Percentiles rank a stretch among this genome's conserved stretches.
Evolutionary conservation across 2,113 vertebrate species (phyloP).

Genomic region (Colistium nudipinnis): DNA sequence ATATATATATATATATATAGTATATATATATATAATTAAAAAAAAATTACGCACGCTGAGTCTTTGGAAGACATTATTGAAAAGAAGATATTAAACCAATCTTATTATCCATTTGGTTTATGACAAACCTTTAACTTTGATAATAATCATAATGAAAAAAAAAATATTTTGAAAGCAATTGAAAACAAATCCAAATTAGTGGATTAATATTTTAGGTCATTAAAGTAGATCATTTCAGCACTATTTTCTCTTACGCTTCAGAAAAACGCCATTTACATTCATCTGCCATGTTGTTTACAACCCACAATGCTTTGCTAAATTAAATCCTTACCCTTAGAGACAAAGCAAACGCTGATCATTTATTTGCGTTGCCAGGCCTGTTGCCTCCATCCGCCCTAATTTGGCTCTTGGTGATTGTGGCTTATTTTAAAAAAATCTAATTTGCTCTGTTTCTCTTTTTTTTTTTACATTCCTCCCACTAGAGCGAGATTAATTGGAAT

Average conservation of each 20-base stretch:
- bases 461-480: conserved; percentile 31
- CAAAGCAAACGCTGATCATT: conserved; percentile 1
- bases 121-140: too few species aligned
- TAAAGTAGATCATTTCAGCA: background rate
- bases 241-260: background rate
- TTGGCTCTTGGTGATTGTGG: conserved; percentile 4
- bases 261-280: background rate
- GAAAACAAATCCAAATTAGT: too few species aligned
- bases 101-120: too few species aligned
- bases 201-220: too few species aligned
- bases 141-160: too few species aligned
- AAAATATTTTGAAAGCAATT: too few species aligned
- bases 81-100: too few species aligned
- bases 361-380: background rate
- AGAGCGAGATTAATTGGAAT: conserved; percentile 35
- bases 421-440: background rate
- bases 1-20: too few species aligned
- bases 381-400: conserved; percentile 13
- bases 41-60: too few species aligned
- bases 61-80: too few species aligned
- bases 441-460: conserved; percentile 25
- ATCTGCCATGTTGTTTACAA: background rate
- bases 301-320: background rate
- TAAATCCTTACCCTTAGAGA: background rate
- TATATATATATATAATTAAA: too few species aligned